Evolutionary conservation across 2,888 invertebrate species (phyloP).

Genomic region (Invenusta paracnida): DNA sequence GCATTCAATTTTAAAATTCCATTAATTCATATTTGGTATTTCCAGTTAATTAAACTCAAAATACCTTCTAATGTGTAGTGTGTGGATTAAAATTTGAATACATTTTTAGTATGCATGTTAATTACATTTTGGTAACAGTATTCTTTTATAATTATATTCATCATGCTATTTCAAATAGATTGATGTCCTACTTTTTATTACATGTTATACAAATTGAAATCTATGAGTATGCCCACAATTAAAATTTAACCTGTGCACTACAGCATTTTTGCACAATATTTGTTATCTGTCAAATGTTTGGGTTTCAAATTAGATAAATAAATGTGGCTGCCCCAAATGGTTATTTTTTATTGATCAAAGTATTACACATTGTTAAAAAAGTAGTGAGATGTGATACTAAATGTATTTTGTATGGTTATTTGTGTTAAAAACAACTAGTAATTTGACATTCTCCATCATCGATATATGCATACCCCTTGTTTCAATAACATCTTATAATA

Average conservation of each 20-base stretch:
- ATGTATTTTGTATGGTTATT: background rate
- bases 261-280: background rate
- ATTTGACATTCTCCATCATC: background rate
- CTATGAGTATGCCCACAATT: background rate
- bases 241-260: background rate
- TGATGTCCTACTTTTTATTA: background rate
- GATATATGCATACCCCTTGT: background rate
- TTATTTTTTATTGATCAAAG: background rate
- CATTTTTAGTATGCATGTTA: background rate
- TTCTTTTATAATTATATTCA: background rate
- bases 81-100: background rate
- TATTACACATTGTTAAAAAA: background rate
- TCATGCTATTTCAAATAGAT: background rate
- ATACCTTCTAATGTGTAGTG: background rate
- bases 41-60: background rate
- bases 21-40: background rate
- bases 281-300: background rate
- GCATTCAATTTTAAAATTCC: background rate
- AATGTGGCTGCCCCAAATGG: background rate
- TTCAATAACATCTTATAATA: background rate
- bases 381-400: background rate
- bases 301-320: background rate
- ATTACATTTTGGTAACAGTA: background rate
- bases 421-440: background rate
- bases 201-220: background rate